Base-by-base conservation (phyloP, 2,888 invertebrate species). In the Xiphydria camelus region DNA sequence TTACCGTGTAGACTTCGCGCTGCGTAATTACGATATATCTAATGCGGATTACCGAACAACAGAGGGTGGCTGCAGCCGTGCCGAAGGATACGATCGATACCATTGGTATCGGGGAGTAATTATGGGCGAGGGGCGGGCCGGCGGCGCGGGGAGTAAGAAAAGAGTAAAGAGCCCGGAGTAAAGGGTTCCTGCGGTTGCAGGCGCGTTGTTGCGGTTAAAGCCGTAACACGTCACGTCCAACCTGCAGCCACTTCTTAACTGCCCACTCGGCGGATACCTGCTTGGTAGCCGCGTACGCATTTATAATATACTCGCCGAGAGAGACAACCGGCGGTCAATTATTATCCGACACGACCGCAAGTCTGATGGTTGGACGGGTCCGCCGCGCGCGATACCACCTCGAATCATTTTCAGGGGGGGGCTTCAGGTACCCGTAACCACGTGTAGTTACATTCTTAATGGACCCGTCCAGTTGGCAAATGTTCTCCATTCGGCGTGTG, bases 191-290 rank as follows among this genome's bases (percentile, higher is more conserved):
- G 71, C 61, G 71, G 71, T 71, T 65, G 59, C 59, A 63, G 61
- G 64, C 66, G 70, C 66, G 69, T 65, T 68, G 68, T 69, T 71
- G 71, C 69, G 71, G 71, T 71, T 68, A 63, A 64, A 68, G 62
- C 58, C 57, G 64, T 71, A 71, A 71, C 66, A 61, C 69, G 68
- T 69, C 63, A 59, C 64, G 61, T 67, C 59, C 57, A 56, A 57
- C 53, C 56, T 59, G 60, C 61, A 66, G 65, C 62, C 65, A 61
- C 64, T 66, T 68, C 68, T 68, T 66, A 68, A 70, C 69, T 64
- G 58, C 63, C 63, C 61, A 53, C 54, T 52, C 50, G 49, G 33
- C 42, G 29, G 29, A 29, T 14, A 14, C 12, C 29, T 29, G 34
- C 52, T 55, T 57, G 58, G 59, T 61, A 53, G 64, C 56, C 44